Evolutionary conservation across 2,113 vertebrate genomes (phyloP).

Genomic region (Eudorcas thomsonii): DNA sequence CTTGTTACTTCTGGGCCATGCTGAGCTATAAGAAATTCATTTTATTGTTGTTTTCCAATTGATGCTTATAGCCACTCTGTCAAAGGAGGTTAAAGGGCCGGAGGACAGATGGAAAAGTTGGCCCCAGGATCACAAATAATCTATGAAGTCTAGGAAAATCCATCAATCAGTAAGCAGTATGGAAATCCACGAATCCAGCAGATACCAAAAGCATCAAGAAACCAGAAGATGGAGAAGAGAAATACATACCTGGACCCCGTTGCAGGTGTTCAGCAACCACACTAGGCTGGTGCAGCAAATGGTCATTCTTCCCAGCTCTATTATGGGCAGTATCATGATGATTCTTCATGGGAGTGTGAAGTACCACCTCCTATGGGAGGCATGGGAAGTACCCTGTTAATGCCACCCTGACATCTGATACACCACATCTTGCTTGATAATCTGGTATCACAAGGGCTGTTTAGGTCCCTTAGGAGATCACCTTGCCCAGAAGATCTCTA

Average conservation of each 20-base stretch:
- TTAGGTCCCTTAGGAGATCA: background rate
- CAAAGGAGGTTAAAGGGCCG: background rate
- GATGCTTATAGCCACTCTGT: background rate
- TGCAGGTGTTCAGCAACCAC: background rate
- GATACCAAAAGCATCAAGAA: background rate
- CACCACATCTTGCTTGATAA: background rate
- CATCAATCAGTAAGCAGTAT: background rate
- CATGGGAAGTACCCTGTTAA: background rate
- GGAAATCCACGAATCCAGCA: background rate
- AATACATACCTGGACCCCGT: rapidly evolving
- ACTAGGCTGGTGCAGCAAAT: background rate
- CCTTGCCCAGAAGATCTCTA: background rate
- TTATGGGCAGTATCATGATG: background rate
- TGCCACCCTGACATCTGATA: too few relatives aligned
- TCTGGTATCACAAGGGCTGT: too few relatives aligned
- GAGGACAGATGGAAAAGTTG: background rate
- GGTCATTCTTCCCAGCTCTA: background rate
- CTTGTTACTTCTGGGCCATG: background rate
- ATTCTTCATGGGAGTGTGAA: background rate
- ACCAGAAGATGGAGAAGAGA: background rate
- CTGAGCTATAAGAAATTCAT: background rate
- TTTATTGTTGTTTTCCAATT: background rate
- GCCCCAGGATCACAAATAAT: background rate
- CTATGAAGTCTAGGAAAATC: background rate
- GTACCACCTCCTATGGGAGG: background rate